Base-by-base conservation (phyloP, 2,113 vertebrate species). In the Ammodramus savannarum region DNA sequence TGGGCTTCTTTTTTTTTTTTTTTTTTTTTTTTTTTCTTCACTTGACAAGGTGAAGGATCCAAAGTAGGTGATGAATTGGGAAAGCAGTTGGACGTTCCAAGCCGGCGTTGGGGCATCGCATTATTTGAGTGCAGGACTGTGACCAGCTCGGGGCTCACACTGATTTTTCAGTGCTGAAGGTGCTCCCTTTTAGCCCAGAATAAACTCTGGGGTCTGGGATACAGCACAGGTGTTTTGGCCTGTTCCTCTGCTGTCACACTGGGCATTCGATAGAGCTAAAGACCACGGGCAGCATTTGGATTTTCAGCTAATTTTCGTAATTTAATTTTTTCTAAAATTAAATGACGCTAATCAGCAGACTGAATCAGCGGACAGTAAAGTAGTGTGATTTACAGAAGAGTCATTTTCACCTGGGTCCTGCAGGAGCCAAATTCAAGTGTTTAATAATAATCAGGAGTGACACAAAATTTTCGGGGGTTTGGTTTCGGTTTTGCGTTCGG, bases 101-200 rank as follows among this genome's bases (percentile, higher is more conserved):
- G 72, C 2, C 54, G 7, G 66, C 17, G 22, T 18, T 69, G n/a
- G 63, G 29, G 36, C 38, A 18, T 67, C 2, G 69, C 87, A 91
- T 95, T 96, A 94, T 95, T 88, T 83, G 93, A 87, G 95, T 55
- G 93, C 96, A 91, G 2, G 29, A 85, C 85, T 94, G 94, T 94
- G 93, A 96, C 95, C 90, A 13, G 91, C 13, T 8, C 74, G 16
- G 10, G 75, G 78, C 76, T 95, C 82, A 6, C 79, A 1, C 7
- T 0, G 13, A 25, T 48, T 95, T 71, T 49, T 62, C 27, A 2
- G 46, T 0, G 0, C 23, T 52, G 36, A 6, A 73, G 65, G 12
- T n/a, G 14, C 18, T 94, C 55, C 52, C 67, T 93, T 78, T 49
- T 34, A 16, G 18, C 10, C 29, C 22, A 10, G 72, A 39, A 27